phyloP scores from a whole-genome alignment of 2,888 invertebrate species.

The Petrolisthes manimaculis region DNA sequence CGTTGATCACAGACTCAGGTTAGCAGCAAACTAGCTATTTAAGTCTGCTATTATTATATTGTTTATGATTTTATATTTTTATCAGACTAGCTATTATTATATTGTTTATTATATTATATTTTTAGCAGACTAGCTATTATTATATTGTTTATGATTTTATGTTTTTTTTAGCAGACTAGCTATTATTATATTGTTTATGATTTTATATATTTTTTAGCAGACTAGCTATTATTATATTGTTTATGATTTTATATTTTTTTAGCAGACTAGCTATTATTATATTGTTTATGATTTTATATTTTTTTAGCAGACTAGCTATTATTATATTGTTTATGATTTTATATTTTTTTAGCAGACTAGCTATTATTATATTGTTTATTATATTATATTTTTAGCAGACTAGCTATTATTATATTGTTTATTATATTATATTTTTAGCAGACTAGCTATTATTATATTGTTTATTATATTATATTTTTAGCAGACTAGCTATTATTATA shows the following conservation, averaged over 20 bases:
- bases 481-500: too few relatives aligned
- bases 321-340: not conserved
- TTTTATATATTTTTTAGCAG: not conserved
- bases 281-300: not conserved
- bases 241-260: not conserved
- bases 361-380: not conserved
- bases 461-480: not conserved
- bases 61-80: not conserved
- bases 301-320: too few relatives aligned
- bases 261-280: too few relatives aligned
- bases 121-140: too few relatives aligned
- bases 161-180: too few relatives aligned
- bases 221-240: too few relatives aligned
- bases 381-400: not conserved
- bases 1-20: constrained; percentile 78
- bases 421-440: not conserved
- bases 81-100: too few relatives aligned
- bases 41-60: too few relatives aligned
- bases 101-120: not conserved
- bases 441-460: too few relatives aligned
- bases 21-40: not conserved
- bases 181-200: not conserved
- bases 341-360: too few relatives aligned
- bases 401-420: too few relatives aligned
- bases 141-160: not conserved